A percentile compares a stretch with the other conserved stretches of the same genome.
phyloP scores from a whole-genome alignment of 2,888 invertebrate species.

The Didymodactylos carnosus region DNA sequence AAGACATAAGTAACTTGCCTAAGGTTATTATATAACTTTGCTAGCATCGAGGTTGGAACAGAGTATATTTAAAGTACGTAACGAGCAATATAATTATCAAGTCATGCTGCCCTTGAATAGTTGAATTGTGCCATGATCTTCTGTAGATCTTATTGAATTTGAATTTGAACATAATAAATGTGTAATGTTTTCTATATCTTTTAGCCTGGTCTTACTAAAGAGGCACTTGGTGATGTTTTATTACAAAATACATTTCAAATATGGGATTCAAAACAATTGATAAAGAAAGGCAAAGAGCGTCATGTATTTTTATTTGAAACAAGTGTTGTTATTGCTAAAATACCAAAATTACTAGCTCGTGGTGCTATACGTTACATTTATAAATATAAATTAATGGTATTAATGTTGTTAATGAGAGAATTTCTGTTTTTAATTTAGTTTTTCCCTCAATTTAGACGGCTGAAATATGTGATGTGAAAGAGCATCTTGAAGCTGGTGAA shows the following conservation, averaged over 20 bases:
- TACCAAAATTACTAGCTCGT: constrained; percentile 40
- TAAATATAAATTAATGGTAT: constrained; percentile 41
- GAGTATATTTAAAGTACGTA: too few species aligned
- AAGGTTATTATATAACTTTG: too few species aligned
- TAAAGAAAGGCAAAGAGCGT: constrained; percentile 80
- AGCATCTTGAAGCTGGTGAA: constrained; percentile 91
- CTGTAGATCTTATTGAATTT: too few species aligned
- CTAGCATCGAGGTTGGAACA: too few species aligned
- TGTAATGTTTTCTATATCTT: not conserved
- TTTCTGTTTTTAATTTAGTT: too few species aligned
- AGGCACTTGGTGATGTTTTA: constrained; percentile 83
- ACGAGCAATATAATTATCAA: too few species aligned
- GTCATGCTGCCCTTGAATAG: too few species aligned
- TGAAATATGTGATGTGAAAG: constrained; percentile 47
- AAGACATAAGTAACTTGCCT: too few species aligned
- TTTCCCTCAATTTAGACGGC: constrained; percentile 54
- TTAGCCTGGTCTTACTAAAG: constrained; percentile 39
- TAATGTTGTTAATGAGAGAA: too few species aligned
- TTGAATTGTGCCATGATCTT: too few species aligned
- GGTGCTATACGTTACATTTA: constrained; percentile 55
- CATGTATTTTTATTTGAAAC: constrained; percentile 91
- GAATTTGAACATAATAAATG: too few species aligned
- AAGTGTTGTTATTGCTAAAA: constrained; percentile 82
- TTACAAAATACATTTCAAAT: constrained; percentile 85
- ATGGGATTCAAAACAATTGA: constrained; percentile 90